phyloP scores from a whole-genome alignment of 2,888 invertebrate species.

The Drosophila siamana region DNA sequence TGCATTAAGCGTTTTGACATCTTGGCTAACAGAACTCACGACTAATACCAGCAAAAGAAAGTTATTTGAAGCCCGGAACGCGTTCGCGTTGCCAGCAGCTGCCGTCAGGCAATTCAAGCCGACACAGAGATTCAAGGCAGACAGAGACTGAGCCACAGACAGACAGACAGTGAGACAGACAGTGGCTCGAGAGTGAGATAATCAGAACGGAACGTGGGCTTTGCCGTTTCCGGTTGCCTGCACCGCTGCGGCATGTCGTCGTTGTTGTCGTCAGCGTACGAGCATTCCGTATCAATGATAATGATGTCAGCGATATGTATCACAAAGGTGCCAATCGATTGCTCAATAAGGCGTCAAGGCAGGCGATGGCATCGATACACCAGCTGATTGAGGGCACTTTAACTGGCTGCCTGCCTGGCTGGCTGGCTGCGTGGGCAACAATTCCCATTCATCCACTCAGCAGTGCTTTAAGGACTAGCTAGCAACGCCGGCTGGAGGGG shows the following conservation, averaged over 20 bases:
- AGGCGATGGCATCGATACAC: slow-evolving; percentile 42
- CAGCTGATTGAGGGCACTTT: slow-evolving; percentile 22
- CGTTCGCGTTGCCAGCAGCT: slow-evolving; percentile 34
- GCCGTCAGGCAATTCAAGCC: slow-evolving; percentile 26
- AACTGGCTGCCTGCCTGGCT: background rate
- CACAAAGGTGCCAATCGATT: slow-evolving; percentile 72
- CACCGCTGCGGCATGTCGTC: slow-evolving; percentile 18
- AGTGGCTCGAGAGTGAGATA: slow-evolving; percentile 43
- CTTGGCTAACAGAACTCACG: slow-evolving; percentile 57
- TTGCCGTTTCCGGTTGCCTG: slow-evolving; percentile 46
- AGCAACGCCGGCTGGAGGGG: slow-evolving; percentile 10
- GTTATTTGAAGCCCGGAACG: slow-evolving; percentile 56
- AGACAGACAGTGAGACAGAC: background rate
- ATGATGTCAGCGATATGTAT: slow-evolving; percentile 71
- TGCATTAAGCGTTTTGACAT: slow-evolving; percentile 79
- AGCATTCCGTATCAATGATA: slow-evolving; percentile 57
- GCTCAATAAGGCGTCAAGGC: slow-evolving; percentile 65
- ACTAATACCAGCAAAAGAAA: slow-evolving; percentile 45
- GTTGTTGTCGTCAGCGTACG: background rate
- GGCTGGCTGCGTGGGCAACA: background rate
- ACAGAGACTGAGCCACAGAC: background rate
- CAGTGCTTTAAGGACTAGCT: slow-evolving; percentile 7
- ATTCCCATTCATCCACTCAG: slow-evolving; percentile 3
- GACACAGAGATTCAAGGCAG: slow-evolving; percentile 1
- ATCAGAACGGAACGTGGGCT: slow-evolving; percentile 60